Evolutionary conservation across 2,113 vertebrate genomes (phyloP).

Genomic region (Corvus moneduloides): DNA sequence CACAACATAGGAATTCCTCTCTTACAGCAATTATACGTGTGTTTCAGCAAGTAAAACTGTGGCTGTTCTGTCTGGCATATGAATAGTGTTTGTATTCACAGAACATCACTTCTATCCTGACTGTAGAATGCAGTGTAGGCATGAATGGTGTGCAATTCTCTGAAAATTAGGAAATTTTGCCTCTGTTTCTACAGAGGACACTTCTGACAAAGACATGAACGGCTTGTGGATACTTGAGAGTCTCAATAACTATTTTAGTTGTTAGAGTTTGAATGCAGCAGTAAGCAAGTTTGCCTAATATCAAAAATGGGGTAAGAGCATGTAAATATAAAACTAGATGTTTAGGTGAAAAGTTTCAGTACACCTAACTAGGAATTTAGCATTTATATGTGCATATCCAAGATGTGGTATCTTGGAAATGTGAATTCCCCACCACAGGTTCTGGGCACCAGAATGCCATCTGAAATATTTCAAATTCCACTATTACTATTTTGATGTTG

Average conservation of each 20-base stretch:
- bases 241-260: not conserved
- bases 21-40: not conserved
- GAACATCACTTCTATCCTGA: not conserved
- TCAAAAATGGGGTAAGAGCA: fast-evolving
- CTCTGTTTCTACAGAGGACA: not conserved
- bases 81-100: not conserved
- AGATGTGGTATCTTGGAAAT: not conserved
- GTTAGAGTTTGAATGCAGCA: not conserved
- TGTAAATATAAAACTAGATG: not conserved
- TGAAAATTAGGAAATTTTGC: not conserved
- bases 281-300: fast-evolving
- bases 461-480: not conserved
- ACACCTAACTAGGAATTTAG: not conserved
- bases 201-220: not conserved
- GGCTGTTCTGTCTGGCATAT: not conserved
- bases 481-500: not conserved
- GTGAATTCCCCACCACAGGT: not conserved
- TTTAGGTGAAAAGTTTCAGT: not conserved
- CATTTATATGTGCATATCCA: not conserved
- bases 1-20: not conserved
- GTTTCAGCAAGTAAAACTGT: not conserved
- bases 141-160: not conserved
- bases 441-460: not conserved
- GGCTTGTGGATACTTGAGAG: not conserved
- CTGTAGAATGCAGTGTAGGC: fast-evolving